Conservation (phyloP, 1,140 invertebrate species). For the Apis laboriosa region DNA sequence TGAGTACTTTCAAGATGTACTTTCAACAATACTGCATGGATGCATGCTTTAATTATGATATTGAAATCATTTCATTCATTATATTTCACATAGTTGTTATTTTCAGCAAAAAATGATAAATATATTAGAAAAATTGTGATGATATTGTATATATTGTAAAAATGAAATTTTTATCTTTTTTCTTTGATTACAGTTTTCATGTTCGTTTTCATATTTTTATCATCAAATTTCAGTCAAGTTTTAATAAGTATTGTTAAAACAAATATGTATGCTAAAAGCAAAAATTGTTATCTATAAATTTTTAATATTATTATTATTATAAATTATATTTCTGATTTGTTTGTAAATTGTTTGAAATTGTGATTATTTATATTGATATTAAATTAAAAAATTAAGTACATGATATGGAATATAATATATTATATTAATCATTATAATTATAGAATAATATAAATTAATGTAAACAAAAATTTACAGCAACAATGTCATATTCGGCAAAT, state of each 20-base stretch:
- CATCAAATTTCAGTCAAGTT: background rate
- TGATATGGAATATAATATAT: background rate
- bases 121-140: conserved; percentile 8
- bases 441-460: background rate
- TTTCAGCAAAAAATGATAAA: conserved; percentile 29
- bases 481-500: conserved; percentile 77
- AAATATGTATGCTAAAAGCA: background rate
- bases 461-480: conserved; percentile 69
- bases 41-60: conserved; percentile 65
- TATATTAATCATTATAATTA: background rate
- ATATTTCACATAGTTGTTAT: conserved; percentile 24
- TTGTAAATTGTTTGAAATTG: no score
- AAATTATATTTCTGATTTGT: background rate
- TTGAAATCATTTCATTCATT: background rate
- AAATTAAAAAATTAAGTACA: background rate
- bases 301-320: no score
- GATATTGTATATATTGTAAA: conserved; percentile 24
- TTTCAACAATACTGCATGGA: conserved; percentile 68
- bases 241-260: background rate
- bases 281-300: background rate
- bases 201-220: background rate
- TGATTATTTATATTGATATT: background rate
- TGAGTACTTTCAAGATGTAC: conserved; percentile 72
- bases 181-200: background rate
- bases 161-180: background rate